A percentile compares a stretch with the other conserved stretches of the same genome.
phyloP scores from a whole-genome alignment of 2,797 vertebrate species.

The Falco biarmicus region DNA sequence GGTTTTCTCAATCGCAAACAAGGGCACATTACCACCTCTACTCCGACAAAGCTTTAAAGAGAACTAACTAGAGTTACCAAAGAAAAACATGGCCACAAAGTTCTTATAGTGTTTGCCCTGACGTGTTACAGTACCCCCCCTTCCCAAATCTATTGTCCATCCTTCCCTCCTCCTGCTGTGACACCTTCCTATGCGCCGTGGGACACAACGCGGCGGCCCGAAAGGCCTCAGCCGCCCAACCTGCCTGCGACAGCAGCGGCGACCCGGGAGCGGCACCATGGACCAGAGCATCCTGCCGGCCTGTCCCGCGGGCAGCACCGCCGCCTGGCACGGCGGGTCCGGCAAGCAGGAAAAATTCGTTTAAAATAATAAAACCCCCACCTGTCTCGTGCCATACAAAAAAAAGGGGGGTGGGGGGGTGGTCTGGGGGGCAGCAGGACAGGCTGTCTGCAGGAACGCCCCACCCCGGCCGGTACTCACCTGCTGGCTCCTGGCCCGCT shows the following conservation, averaged over 20 bases:
- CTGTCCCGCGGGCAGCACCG: not conserved
- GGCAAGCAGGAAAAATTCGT: fast-evolving
- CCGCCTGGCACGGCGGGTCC: fast-evolving
- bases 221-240: not conserved
- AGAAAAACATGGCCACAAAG: not conserved
- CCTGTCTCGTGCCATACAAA: fast-evolving
- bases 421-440: fast-evolving
- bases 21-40: not conserved
- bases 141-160: fast-evolving
- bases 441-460: fast-evolving
- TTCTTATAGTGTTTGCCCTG: fast-evolving
- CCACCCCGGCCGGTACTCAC: not conserved
- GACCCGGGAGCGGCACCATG: fast-evolving
- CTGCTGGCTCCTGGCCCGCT: not conserved
- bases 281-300: fast-evolving
- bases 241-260: fast-evolving
- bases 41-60: fast-evolving
- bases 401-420: fast-evolving
- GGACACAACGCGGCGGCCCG: fast-evolving
- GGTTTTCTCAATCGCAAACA: not conserved
- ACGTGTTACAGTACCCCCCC: fast-evolving
- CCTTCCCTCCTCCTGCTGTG: not conserved
- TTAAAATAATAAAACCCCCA: fast-evolving
- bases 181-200: not conserved
- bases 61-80: not conserved